phyloP scores from a whole-genome alignment of 23 tunicate species.

The Halocynthia aurantium region DNA sequence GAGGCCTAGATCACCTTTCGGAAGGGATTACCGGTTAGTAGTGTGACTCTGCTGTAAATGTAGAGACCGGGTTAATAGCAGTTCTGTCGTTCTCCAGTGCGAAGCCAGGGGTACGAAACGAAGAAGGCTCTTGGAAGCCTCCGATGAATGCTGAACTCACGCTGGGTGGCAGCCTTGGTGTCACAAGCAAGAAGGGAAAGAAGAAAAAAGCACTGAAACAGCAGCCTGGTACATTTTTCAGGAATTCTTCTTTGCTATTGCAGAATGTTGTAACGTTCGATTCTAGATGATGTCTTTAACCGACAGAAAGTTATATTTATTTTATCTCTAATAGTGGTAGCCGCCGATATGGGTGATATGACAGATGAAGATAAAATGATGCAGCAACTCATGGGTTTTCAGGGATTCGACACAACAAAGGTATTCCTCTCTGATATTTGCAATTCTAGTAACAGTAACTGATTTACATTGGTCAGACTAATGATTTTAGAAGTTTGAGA shows the following conservation, averaged over 20 bases:
- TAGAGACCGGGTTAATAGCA: conserved; percentile 26
- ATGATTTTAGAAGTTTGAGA: too few species aligned
- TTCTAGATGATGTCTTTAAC: background rate
- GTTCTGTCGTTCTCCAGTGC: background rate
- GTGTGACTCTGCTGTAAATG: background rate
- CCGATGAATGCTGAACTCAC: conserved; percentile 51
- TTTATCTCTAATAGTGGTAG: conserved; percentile 19
- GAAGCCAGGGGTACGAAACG: background rate
- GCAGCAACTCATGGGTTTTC: conserved; percentile 89
- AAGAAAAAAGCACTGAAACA: conserved; percentile 39
- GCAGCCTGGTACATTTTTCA: conserved; percentile 24
- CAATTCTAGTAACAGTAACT: background rate
- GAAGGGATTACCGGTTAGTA: conserved; percentile 15
- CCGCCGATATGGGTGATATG: conserved; percentile 63
- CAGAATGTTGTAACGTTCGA: background rate
- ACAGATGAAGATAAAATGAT: conserved; percentile 90
- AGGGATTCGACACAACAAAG: conserved; percentile 77
- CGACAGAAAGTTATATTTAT: background rate
- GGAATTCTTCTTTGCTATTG: background rate
- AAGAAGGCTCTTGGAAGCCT: conserved; percentile 44
- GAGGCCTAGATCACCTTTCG: conserved; percentile 27
- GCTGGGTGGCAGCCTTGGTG: conserved; percentile 91
- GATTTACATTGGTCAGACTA: too few species aligned
- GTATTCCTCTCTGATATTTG: conserved; percentile 1
- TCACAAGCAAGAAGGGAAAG: conserved; percentile 46